Evolutionary conservation across 2,797 vertebrate species (phyloP).

Genomic region (Tenualosa ilisha): DNA sequence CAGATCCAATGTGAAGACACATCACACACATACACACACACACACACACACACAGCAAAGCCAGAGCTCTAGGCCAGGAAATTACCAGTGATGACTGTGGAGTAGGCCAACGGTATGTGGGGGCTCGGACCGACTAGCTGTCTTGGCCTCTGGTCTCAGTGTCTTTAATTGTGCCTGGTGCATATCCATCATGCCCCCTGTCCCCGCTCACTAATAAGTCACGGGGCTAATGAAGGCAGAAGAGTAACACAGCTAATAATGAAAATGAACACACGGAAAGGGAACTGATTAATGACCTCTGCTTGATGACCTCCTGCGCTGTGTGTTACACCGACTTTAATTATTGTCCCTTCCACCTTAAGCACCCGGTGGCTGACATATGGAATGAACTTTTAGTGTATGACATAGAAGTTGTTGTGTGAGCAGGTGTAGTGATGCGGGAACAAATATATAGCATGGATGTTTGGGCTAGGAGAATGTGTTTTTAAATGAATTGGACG

Average conservation of each 20-base stretch:
- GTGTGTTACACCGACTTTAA: not conserved
- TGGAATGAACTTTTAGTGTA: not conserved
- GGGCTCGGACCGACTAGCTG: not conserved
- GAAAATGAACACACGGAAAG: conserved; percentile 1
- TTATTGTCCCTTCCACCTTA: not conserved
- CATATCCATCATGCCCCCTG: not conserved
- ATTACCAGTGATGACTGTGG: conserved; percentile 6
- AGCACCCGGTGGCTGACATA: not conserved
- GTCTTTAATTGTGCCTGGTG: conserved; percentile 10
- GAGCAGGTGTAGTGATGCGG: not conserved
- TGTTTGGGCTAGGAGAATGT: not conserved
- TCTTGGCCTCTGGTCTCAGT: not conserved
- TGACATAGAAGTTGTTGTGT: not conserved
- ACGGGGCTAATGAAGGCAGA: conserved; percentile 14
- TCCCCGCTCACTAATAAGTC: not conserved
- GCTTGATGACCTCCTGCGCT: not conserved
- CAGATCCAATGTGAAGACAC: not conserved
- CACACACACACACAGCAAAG: not conserved
- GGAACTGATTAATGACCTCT: conserved; percentile 11
- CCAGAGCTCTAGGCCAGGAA: not conserved
- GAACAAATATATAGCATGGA: not conserved
- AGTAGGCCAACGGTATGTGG: not conserved
- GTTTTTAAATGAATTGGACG: no score
- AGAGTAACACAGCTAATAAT: not conserved
- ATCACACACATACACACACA: not conserved